Evolutionary conservation across 2,113 vertebrate genomes (phyloP), one percentile per base, ranked within the genome.

Genomic region (Anser brachyrhynchus): DNA sequence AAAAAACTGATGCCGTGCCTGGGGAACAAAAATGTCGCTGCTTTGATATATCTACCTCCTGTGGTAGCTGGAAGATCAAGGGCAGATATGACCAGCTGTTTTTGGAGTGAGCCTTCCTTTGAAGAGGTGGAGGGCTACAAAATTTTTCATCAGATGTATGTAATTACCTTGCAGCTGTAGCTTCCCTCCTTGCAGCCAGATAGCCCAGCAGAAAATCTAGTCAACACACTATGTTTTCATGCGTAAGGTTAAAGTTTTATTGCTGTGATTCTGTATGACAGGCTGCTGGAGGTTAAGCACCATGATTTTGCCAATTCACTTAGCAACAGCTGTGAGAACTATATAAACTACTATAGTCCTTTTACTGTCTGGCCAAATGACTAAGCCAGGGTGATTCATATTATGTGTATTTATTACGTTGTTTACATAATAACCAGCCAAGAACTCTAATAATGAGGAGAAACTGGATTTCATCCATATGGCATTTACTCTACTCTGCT

Each of bases 21-120:
- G 21, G 17, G 25, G 10, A 2, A n/a, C 13, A 58, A 76, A 23
- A 6, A 5, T 3, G 5, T 39, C 21, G 9, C 0, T 2, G 10
- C 25, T 75, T 82, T 61, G 13, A 4, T 43, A 1, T 26, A 22
- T 43, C 6, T 51, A 67, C 8, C 35, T 79, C n/a, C 62, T 79
- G 1, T 46, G 11, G 25, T 15, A 62, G 21, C 33, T 51, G 18
- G 6, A 29, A 55, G 65, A 31, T 5, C 9, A n/a, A 85, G 11
- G 21, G 17, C 3, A 62, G 13, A 23, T n/a, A n/a, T 1, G 1
- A 55, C 3, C 23, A 76, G 9, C 1, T 52, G 2, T 52, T 84
- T 28, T 19, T 14, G 49, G 39, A 11, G 10, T 0, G 3, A 83
- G 19, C 6, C 54, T 88, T 87, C 57, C 51, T 29, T 52, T 66